Evolutionary conservation across 2,888 invertebrate genomes (phyloP).

Genomic region (Drosophila trichaetosa): DNA sequence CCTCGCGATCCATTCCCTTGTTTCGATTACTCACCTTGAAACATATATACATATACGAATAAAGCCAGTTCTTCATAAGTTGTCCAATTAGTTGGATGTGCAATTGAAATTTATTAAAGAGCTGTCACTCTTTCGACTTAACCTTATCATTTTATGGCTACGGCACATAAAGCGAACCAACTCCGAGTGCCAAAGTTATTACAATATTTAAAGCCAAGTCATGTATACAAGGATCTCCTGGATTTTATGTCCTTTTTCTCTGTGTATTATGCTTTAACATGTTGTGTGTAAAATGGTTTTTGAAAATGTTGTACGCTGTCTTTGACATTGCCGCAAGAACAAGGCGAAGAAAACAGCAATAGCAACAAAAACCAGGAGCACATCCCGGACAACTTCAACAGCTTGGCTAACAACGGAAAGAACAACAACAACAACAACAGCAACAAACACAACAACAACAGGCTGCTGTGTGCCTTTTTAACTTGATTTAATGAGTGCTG

Average conservation of each 20-base stretch:
- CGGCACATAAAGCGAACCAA: conserved; percentile 45
- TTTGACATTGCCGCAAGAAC: conserved; percentile 51
- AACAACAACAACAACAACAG: conserved; percentile 43
- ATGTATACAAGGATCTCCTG: conserved; percentile 42
- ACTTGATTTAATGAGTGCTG: conserved; percentile 79
- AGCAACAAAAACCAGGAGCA: conserved; percentile 37
- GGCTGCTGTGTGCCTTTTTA: conserved; percentile 75
- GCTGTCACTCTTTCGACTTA: conserved; percentile 18
- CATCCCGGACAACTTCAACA: conserved; percentile 69
- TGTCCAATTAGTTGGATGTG: conserved; percentile 51
- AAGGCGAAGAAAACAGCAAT: conserved; percentile 30
- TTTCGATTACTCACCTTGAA: too few species aligned
- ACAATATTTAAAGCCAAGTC: conserved; percentile 68
- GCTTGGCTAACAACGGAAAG: conserved; percentile 76
- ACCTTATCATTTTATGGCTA: conserved; percentile 42
- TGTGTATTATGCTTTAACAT: conserved; percentile 1
- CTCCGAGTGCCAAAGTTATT: conserved; percentile 51
- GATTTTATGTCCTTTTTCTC: conserved; percentile 38
- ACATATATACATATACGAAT: not conserved
- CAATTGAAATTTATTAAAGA: conserved; percentile 44
- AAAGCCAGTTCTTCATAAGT: conserved; percentile 8
- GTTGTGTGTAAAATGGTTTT: conserved; percentile 57
- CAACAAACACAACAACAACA: conserved; percentile 41
- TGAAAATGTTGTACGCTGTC: conserved; percentile 69
- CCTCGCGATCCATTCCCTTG: not conserved